A percentile compares a stretch with the other conserved stretches of the same genome.
Conservation (phyloP, 2,888 invertebrate genomes). For the Dynastes hyllus region DNA sequence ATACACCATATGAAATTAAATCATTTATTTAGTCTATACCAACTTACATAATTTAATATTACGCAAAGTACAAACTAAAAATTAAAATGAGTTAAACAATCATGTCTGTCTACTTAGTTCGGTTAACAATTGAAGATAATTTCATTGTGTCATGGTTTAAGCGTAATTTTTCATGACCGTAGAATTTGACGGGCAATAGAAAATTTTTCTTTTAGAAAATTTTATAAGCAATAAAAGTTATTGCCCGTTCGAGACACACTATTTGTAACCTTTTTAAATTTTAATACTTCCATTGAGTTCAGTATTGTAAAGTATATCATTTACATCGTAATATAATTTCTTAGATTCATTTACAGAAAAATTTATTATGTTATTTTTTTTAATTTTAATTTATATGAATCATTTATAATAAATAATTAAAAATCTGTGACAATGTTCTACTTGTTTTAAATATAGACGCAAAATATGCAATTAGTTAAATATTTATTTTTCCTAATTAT, state of each 20-base stretch:
- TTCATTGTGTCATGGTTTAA: slow-evolving; percentile 5
- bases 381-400: slow-evolving; percentile 50
- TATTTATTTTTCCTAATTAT: slow-evolving; percentile 22
- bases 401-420: slow-evolving; percentile 47
- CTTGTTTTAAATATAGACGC: slow-evolving; percentile 51
- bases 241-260: slow-evolving; percentile 26
- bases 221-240: slow-evolving; percentile 34
- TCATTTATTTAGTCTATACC: slow-evolving; percentile 2
- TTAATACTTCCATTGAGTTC: slow-evolving; percentile 43
- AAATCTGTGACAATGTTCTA: slow-evolving; percentile 52
- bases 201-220: slow-evolving; percentile 35
- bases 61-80: slow-evolving; percentile 40
- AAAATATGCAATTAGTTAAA: slow-evolving; percentile 33
- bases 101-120: slow-evolving; percentile 10
- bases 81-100: slow-evolving; percentile 12
- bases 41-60: slow-evolving; percentile 11
- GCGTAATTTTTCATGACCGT: slow-evolving; percentile 12
- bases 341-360: slow-evolving; percentile 48
- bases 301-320: slow-evolving; percentile 50
- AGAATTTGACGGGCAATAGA: slow-evolving; percentile 31
- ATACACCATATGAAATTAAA: slow-evolving; percentile 16
- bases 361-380: slow-evolving; percentile 51
- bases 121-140: slow-evolving; percentile 21
- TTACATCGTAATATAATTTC: slow-evolving; percentile 50
- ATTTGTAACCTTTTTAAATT: slow-evolving; percentile 19